Conservation (phyloP, 2,888 invertebrate species). For the Apamea crenata region DNA sequence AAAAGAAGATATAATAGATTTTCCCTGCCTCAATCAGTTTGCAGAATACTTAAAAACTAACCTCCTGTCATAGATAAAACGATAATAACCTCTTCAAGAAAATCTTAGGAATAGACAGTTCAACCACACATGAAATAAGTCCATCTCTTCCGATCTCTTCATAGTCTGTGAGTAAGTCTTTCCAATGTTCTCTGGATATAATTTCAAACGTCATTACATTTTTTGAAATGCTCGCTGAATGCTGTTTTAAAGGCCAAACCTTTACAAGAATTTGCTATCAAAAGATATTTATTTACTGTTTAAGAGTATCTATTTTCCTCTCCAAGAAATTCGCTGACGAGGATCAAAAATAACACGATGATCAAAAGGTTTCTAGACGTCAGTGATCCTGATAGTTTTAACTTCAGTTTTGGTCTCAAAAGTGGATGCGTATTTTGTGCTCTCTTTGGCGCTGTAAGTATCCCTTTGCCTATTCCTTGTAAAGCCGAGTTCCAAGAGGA, state of each 20-base stretch:
- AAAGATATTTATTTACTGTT: constrained; percentile 40
- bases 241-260: constrained; percentile 30
- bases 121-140: neutral
- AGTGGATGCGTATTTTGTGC: constrained; percentile 62
- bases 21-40: neutral
- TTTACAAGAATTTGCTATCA: constrained; percentile 38
- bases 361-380: constrained; percentile 52
- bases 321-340: constrained; percentile 15
- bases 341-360: constrained; percentile 41
- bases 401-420: constrained; percentile 51
- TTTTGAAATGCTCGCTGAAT: constrained; percentile 50
- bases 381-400: constrained; percentile 48
- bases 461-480: neutral
- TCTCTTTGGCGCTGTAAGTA: constrained; percentile 61
- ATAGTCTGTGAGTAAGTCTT: too few relatives aligned
- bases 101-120: neutral
- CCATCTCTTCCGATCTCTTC: too few relatives aligned
- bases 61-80: constrained; percentile 2
- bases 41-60: neutral
- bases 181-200: neutral
- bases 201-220: constrained; percentile 22
- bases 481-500: neutral
- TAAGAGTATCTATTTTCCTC: constrained; percentile 42
- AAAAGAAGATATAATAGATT: neutral
- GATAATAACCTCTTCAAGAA: neutral